Evolutionary conservation across 2,797 vertebrate species (phyloP), one percentile per base, ranked within the genome.

Genomic region (Discoglossus pictus): DNA sequence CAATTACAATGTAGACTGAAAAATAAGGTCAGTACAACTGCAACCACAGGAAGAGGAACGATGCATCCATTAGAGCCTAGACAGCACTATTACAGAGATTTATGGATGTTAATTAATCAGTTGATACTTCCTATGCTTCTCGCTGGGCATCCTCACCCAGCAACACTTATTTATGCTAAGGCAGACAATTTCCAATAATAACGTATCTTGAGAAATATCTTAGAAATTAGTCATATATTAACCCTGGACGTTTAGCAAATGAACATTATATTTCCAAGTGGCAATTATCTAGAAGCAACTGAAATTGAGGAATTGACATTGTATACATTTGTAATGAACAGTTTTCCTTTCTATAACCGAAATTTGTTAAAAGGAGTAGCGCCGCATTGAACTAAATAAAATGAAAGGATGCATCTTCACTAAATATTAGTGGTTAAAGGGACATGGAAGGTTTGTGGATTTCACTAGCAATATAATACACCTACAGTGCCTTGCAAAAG

Each of bases 1-100:
- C 77, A 79, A 78, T 81, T 81, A 79, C 50, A 78, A 3, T 78
- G 52, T 65, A 73, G 59, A 43, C 58, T 75, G 66, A 63, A 61
- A 21, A 39, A 61, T 65, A 78, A 86, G 83, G 80, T 82, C 76
- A 82, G 76, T 50, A 27, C 63, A 73, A 80, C 72, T 27, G 48
- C 11, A 78, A 76, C 60, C 61, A 11, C 7, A 2, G 60, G 27
- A 76, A 74, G 69, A 81, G 74, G 1, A 47, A 72, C 13, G 53
- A 25, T 62, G 39, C 47, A 54, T 34, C 39, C 20, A 44, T 52
- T 54, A 39, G 27, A 65, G 73, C 62, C 70, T 67, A 78, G 74
- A 65, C 36, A 82, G 77, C 55, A 61, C 44, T 16, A 75, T 31
- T 56, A 34, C 0, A 1, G 50, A 73, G 70, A 81, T 74, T 79